A percentile compares a stretch with the other conserved stretches of the same genome.
These are phyloP conservation scores for Bolinopsis microptera DNA, from an alignment of 37 sponge, comb jelly and placozoan genomes.

Conservation along the genomic window DNA sequence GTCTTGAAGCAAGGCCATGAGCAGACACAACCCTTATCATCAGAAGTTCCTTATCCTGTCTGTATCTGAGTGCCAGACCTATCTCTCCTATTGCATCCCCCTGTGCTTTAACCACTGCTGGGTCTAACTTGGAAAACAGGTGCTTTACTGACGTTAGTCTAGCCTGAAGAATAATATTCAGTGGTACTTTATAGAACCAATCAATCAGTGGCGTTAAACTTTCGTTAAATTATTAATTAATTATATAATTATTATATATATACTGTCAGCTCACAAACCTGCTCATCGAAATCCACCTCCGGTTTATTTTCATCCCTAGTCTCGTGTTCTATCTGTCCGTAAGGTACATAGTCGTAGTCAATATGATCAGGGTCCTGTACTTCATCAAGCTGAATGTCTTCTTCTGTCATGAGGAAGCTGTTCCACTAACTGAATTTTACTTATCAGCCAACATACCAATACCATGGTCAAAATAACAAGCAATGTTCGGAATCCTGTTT, in stretches of 20 bases:
- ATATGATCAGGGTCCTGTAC: background rate
- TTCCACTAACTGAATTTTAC: no score
- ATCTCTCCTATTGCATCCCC: slow-evolving; percentile 41
- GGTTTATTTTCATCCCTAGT: background rate
- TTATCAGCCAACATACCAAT: no score
- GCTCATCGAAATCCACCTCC: background rate
- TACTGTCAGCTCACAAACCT: background rate
- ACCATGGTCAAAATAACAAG: no score
- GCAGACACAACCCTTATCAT: slow-evolving; percentile 26
- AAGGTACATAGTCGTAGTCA: background rate
- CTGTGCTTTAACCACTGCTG: slow-evolving; percentile 42
- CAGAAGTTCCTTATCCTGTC: background rate
- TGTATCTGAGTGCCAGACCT: slow-evolving; percentile 4
- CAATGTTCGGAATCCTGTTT: no score
- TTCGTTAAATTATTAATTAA: no score
- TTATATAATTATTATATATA: no score
- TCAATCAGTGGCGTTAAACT: no score
- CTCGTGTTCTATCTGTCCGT: background rate
- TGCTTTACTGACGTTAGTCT: slow-evolving; percentile 31
- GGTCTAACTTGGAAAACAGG: slow-evolving; percentile 55
- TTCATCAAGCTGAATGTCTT: background rate
- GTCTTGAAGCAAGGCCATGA: slow-evolving; percentile 11
- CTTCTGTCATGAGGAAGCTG: background rate
- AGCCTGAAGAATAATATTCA: background rate
- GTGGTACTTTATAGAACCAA: background rate